Conservation (phyloP, 2,888 invertebrate genomes). For the Dione juno region DNA sequence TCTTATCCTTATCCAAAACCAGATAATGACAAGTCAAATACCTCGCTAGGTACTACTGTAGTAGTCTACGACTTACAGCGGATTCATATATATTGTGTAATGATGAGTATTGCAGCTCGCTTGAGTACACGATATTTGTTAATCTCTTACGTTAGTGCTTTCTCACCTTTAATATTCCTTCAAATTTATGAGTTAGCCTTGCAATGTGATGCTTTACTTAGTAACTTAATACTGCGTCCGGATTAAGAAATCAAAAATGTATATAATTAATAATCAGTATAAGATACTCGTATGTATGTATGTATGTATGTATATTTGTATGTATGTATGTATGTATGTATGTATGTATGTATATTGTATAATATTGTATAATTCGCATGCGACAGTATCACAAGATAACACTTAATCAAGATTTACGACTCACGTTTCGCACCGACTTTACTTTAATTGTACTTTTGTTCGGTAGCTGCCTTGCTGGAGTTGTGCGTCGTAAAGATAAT, state of each 20-base stretch:
- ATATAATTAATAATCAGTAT: too few species aligned
- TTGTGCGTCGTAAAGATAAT: conserved; percentile 16
- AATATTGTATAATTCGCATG: neutral
- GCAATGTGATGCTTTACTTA: too few species aligned
- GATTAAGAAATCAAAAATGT: too few species aligned
- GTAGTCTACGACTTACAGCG: neutral
- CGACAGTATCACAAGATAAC: neutral
- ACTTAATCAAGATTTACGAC: conserved; percentile 4
- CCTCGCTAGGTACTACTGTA: neutral
- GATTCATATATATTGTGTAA: conserved; percentile 1
- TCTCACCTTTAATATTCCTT: too few species aligned
- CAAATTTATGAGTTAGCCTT: too few species aligned
- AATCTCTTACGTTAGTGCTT: too few species aligned
- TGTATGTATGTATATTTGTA: too few species aligned
- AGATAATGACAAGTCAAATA: conserved; percentile 10
- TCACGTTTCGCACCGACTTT: neutral
- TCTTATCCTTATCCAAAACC: neutral
- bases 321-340: too few species aligned
- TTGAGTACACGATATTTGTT: too few species aligned
- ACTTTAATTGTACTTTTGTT: conserved; percentile 22
- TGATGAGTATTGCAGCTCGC: neutral
- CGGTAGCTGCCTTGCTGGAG: neutral
- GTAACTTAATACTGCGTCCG: too few species aligned
- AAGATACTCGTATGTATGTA: too few species aligned
- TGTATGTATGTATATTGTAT: neutral